Evolutionary conservation across 2,888 invertebrate genomes (phyloP).

Genomic region (Scrobipalpa costella): DNA sequence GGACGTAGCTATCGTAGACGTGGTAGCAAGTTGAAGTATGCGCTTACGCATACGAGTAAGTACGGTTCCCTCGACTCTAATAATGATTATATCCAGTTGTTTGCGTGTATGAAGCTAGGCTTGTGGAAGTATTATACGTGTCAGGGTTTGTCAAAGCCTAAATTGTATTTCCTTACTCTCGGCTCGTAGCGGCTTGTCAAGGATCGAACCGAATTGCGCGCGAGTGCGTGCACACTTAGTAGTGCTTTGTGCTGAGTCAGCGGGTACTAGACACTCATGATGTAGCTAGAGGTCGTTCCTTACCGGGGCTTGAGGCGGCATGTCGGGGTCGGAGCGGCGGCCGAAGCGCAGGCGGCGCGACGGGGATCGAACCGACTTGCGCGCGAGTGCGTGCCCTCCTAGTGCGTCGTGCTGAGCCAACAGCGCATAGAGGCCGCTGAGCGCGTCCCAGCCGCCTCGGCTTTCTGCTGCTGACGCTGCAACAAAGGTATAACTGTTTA

Average conservation of each 20-base stretch:
- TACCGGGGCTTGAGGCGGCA: slow-evolving; percentile 73
- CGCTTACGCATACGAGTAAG: neutral
- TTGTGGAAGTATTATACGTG: no score
- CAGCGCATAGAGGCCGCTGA: slow-evolving; percentile 83
- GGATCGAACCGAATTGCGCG: slow-evolving; percentile 88
- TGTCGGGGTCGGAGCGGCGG: slow-evolving; percentile 85
- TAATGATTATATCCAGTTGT: no score
- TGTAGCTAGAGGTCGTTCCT: no score
- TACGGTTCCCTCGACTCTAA: no score
- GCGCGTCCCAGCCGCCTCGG: slow-evolving; percentile 65
- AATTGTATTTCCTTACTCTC: no score
- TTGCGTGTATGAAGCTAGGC: no score
- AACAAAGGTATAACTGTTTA: slow-evolving; percentile 18
- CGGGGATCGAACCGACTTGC: slow-evolving; percentile 89
- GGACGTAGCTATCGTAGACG: neutral
- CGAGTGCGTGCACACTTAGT: slow-evolving; percentile 85
- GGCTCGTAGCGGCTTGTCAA: no score
- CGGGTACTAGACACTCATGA: no score
- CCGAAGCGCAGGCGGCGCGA: slow-evolving; percentile 89
- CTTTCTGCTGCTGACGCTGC: slow-evolving; percentile 56
- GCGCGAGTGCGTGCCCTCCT: slow-evolving; percentile 86
- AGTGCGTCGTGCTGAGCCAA: slow-evolving; percentile 84
- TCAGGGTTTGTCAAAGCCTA: no score
- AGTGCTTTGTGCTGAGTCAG: slow-evolving; percentile 83
- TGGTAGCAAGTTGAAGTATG: neutral